A percentile compares a stretch with the other conserved stretches of the same genome.
Conservation (phyloP, 2,797 vertebrate genomes). For the Ctenopoma multispine region DNA sequence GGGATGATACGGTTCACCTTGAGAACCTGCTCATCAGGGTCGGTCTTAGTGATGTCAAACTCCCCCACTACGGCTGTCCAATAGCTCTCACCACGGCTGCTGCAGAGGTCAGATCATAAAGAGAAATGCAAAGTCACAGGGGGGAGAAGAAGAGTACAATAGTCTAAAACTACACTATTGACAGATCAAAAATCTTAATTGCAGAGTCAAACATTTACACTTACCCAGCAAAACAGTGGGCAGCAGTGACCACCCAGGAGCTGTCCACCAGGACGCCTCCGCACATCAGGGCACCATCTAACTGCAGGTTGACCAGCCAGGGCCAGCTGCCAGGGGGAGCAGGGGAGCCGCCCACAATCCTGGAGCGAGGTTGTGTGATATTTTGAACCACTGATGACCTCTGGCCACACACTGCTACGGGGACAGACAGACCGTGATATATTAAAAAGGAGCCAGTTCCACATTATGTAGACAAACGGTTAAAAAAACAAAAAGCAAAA, state of each 20-base stretch:
- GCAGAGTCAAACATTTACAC: conserved; percentile 28
- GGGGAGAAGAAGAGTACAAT: not conserved
- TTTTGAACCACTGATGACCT: conserved; percentile 75
- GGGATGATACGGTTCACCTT: conserved; percentile 91
- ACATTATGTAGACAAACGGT: no score
- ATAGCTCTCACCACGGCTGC: conserved; percentile 89
- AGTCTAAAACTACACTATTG: not conserved
- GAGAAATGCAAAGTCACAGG: not conserved
- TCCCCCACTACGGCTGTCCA: conserved; percentile 93
- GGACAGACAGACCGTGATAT: conserved; percentile 22
- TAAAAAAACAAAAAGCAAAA: not conserved
- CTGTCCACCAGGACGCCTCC: conserved; percentile 92
- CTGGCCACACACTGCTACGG: conserved; percentile 89
- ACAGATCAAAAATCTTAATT: not conserved
- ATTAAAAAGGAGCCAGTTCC: not conserved
- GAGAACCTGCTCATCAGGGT: conserved; percentile 84
- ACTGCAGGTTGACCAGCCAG: conserved; percentile 93
- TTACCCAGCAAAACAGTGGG: conserved; percentile 94
- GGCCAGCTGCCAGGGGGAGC: conserved; percentile 92
- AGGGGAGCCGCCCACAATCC: conserved; percentile 91
- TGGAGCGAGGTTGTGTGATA: conserved; percentile 82
- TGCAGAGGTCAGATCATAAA: conserved; percentile 52
- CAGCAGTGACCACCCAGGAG: conserved; percentile 94
- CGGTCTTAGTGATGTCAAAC: conserved; percentile 87
- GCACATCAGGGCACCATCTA: conserved; percentile 92